Evolutionary conservation across 2,797 vertebrate genomes (phyloP), one percentile per base, ranked within the genome.

Genomic region (Tragopan temminckii): DNA sequence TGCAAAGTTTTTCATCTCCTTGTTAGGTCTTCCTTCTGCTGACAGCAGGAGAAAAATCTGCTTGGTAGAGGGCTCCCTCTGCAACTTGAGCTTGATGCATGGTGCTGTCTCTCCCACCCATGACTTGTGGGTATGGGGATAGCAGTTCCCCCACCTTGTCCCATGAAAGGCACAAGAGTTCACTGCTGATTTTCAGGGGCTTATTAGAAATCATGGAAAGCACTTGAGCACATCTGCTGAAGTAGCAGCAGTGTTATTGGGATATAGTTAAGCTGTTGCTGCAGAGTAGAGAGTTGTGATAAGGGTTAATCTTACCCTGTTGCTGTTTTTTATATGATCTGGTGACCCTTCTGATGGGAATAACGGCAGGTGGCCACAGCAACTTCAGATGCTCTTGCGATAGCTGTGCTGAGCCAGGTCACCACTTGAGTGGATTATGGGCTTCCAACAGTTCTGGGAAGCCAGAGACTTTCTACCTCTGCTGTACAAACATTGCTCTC

Each of bases 371-470:
- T 90, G 76, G 78, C 69, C 72, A 50, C 81, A 61, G 62, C 63
- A 80, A 35, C 81, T 93, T 85, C 46, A 90, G 74, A 61, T 90
- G 67, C 48, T 74, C 80, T 57, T 88, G 67, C 0, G 3, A 71
- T 93, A 92, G 62, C 85, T 53, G 11, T 66, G 63, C 81, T 90
- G 89, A 94, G 89, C 82, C 21, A 29, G 64, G 70, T 93, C 85
- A 61, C 69, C 35, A 35, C 80, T 88, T 88, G 57, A 89, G 89
- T 81, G 77, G 89, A 91, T 91, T 93, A 88, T 58, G 45, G 52
- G n/a, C 80, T 93, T 97, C 74, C 80, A 79, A 5, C 55, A 74
- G 23, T 84, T 88, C 63, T 72, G 43, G 74, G 59, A 94, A 93
- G 74, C 52, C 33, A 43, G 20, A 77, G 85, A 8, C 85, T 74